Percentiles rank a stretch among this genome's conserved stretches.
Conservation (phyloP, 2,888 invertebrate species). For the Tyria jacobaeae region DNA sequence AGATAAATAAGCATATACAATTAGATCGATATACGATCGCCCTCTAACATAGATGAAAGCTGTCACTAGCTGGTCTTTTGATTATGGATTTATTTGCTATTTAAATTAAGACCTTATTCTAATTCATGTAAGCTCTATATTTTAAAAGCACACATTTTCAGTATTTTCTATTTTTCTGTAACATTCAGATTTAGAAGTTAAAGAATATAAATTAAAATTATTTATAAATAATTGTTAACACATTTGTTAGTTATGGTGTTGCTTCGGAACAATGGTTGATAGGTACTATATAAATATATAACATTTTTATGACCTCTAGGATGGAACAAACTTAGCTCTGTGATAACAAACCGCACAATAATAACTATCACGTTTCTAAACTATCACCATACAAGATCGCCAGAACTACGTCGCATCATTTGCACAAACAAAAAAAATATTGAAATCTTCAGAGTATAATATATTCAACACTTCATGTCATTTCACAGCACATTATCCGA, state of each 20-base stretch:
- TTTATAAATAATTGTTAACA: too few relatives aligned
- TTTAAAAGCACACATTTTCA: neutral
- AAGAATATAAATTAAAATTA: neutral
- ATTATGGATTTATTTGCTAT: neutral
- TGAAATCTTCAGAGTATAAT: conserved; percentile 56
- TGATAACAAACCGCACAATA: conserved; percentile 28
- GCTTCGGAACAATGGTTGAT: too few relatives aligned
- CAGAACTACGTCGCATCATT: conserved; percentile 69
- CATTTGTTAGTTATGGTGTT: too few relatives aligned
- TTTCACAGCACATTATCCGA: conserved; percentile 72
- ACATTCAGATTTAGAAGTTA: neutral
- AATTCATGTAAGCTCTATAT: neutral
- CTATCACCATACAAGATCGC: conserved; percentile 17
- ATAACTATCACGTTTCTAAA: conserved; percentile 29
- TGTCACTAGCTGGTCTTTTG: too few relatives aligned
- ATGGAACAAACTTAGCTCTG: conserved; percentile 9
- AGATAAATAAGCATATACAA: neutral
- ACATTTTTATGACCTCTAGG: neutral
- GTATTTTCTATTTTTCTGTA: neutral
- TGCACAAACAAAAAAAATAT: conserved; percentile 70
- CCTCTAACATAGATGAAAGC: too few relatives aligned
- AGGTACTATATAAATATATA: too few relatives aligned
- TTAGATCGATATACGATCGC: neutral
- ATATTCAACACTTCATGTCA: conserved; percentile 68
- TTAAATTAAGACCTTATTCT: neutral